Conservation (phyloP, 2,888 invertebrate species). For the Rambutsinella grinnellia region DNA sequence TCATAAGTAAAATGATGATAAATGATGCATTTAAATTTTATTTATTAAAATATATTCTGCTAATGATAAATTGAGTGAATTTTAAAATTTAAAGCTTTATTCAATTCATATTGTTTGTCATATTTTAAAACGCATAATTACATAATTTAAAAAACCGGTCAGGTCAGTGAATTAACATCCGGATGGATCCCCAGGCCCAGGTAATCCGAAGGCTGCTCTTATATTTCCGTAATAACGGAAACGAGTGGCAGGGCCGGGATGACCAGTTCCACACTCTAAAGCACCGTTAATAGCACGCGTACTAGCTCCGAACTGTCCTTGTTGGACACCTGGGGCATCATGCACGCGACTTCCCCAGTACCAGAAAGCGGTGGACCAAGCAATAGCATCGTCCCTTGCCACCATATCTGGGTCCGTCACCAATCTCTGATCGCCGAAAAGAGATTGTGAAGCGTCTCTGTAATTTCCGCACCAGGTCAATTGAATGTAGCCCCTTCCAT, state of each 20-base stretch:
- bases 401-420: conserved; percentile 55
- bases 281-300: conserved; percentile 58
- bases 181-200: conserved; percentile 45
- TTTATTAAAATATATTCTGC: neutral
- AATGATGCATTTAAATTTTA: too few relatives aligned
- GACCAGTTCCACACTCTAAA: conserved; percentile 39
- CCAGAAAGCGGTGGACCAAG: conserved; percentile 62
- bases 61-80: too few relatives aligned
- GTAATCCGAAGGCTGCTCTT: conserved; percentile 50
- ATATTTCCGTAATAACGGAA: conserved; percentile 48
- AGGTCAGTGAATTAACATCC: too few relatives aligned
- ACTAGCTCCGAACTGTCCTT: conserved; percentile 55
- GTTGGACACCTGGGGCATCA: conserved; percentile 41
- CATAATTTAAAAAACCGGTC: too few relatives aligned
- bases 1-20: too few relatives aligned
- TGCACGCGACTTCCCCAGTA: conserved; percentile 54
- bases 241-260: conserved; percentile 27
- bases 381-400: conserved; percentile 51
- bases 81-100: too few relatives aligned
- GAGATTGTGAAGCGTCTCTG: conserved; percentile 32
- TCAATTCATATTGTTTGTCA: too few relatives aligned
- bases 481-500: conserved; percentile 61
- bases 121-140: too few relatives aligned
- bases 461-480: conserved; percentile 63
- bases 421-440: conserved; percentile 55